Conservation (phyloP, 1,140 invertebrate species). For the Bombus waltoni region DNA sequence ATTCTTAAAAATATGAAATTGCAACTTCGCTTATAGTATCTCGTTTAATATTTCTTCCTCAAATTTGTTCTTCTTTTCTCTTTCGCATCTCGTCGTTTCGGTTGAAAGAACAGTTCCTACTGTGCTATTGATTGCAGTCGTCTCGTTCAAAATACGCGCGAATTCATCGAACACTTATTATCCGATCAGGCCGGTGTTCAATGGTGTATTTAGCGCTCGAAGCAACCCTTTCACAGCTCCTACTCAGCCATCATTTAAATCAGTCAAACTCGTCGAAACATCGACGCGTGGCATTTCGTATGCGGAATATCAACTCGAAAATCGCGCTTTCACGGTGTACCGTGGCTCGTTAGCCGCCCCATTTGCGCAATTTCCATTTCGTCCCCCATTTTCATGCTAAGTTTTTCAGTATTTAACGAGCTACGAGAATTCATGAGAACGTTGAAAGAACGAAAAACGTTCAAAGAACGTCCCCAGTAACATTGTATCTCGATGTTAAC, state of each 20-base stretch:
- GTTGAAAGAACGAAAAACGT: too few relatives aligned
- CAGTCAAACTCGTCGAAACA: neutral
- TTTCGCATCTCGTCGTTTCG: neutral
- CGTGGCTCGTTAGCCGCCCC: neutral
- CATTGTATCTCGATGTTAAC: neutral
- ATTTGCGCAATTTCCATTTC: conserved; percentile 20
- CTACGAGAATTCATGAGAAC: neutral
- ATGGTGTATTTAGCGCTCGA: neutral
- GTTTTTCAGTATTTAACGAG: neutral
- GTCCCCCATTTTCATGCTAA: neutral
- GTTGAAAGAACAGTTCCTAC: neutral
- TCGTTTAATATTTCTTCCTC: neutral
- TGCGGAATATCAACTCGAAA: neutral
- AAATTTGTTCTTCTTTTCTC: neutral
- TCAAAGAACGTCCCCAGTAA: too few relatives aligned
- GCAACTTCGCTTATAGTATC: neutral
- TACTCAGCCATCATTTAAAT: conserved; percentile 4
- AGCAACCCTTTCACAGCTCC: neutral
- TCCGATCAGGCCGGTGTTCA: neutral
- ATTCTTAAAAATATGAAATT: neutral
- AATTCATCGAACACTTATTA: neutral
- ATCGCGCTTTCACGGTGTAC: conserved; percentile 5
- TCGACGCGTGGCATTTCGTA: neutral
- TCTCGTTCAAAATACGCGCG: neutral
- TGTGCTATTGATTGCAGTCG: neutral